Evolutionary conservation across 2,888 invertebrate species (phyloP).

Genomic region (Acronicta leporina): DNA sequence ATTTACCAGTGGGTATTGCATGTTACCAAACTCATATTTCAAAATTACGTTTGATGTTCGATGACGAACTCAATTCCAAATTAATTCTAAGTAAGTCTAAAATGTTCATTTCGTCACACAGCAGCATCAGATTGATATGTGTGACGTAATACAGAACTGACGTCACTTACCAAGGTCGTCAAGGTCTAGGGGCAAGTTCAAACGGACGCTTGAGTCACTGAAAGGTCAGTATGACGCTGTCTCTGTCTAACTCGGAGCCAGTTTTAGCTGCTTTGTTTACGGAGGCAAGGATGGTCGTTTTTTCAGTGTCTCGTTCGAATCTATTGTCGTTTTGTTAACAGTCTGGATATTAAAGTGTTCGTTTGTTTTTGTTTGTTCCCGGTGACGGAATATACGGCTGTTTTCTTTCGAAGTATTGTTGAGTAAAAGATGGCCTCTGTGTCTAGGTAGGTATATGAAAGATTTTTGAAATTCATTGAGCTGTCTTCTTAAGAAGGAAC

Average conservation of each 20-base stretch:
- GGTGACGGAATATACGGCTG: not conserved
- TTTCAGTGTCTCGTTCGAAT: conserved; percentile 7
- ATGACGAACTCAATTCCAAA: too few species aligned
- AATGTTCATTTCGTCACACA: not conserved
- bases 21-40: not conserved
- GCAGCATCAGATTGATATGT: conserved; percentile 11
- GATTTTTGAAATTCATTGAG: not conserved
- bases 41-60: too few species aligned
- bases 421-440: too few species aligned
- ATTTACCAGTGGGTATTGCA: too few species aligned
- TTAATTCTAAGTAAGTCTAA: too few species aligned
- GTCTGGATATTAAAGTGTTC: conserved; percentile 13
- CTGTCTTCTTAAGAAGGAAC: too few species aligned
- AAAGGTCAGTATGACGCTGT: conserved; percentile 35
- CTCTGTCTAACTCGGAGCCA: conserved; percentile 29
- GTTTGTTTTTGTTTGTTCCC: conserved; percentile 20
- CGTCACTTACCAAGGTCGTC: conserved; percentile 54
- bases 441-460: too few species aligned
- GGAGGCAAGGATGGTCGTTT: conserved; percentile 11
- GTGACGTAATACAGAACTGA: conserved; percentile 40
- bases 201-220: conserved; percentile 36
- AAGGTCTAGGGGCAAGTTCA: conserved; percentile 53
- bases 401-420: not conserved
- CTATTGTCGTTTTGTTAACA: conserved; percentile 21
- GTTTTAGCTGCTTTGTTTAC: conserved; percentile 4